Evolutionary conservation across 2,888 invertebrate genomes (phyloP), one percentile per base, ranked within the genome.

Genomic region (Agonopterix arenella): DNA sequence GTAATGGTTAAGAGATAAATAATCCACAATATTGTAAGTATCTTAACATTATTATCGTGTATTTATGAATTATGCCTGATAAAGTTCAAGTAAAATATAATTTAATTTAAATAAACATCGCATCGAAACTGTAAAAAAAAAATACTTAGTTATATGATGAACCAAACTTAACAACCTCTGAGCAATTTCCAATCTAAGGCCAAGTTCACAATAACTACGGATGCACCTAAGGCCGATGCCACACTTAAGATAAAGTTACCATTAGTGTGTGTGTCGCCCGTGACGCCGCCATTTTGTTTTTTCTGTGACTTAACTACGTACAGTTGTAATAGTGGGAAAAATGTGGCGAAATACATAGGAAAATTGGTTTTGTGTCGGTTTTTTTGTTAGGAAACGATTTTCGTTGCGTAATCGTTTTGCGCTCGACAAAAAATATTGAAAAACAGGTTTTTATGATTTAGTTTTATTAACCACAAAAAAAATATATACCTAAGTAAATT

Each of bases 251-350:
- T 86, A 82, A 78, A 66, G 59, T 66, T 52, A 36, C 71, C 62
- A 84, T 86, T 85, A 88, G 52, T 52, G 80, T 80, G 85, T 75
- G 71, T 84, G 86, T 86, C 86, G 64, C 74, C 86, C 84, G 80
- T 82, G 70, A 82, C 79, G 80, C 45, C 76, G 80, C 83, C 84
- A 84, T 84, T 68, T 85, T 84, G 76, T 53, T 75, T 28, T 28
- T 28, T 28, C 28, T 77, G 80, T n/a, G 40, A n/a, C 10, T 81
- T 83, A 81, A 76, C 75, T 76, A 71, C 61, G 54, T 58, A 53
- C 47, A 58, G 60, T 68, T 71, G 71, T 79, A 79, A 80, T 79
- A 80, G 72, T 85, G 85, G 80, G 81, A 84, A 84, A 82, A 80
- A 66, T 73, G 63, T 70, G 70, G 70, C 64, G 76, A 70, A 71